Evolutionary conservation across 2,113 vertebrate genomes (phyloP), one percentile per base, ranked within the genome.

Genomic region (Lethenteron camtschaticum): DNA sequence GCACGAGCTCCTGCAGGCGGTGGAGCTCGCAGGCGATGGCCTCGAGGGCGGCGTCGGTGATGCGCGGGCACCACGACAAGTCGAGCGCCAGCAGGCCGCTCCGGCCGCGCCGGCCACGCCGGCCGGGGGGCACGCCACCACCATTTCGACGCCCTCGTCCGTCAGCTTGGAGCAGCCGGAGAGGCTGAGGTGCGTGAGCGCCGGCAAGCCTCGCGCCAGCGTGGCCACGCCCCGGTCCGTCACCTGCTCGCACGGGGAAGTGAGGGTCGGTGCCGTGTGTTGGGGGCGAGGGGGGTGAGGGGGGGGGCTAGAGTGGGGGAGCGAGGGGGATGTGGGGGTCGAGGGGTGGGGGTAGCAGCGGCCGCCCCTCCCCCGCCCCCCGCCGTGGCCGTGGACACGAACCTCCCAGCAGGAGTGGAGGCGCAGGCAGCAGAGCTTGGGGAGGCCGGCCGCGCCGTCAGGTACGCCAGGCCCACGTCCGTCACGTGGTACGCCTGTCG

Each of bases 331-430:
- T 18, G 24, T 2, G 24, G 24, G 24, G 24, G 4, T 3, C 24
- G 24, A 41, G 41, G 60, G 60, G 8, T 10, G 20, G 20, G 60
- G 14, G 60, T 66, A n/a, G 14, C 6, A n/a, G 20, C 14, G 14
- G 20, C 60, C 2, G 60, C 8, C 20, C 14, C 14, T 20, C 60
- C 14, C 14, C 14, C 60, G 14, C 60, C 14, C 7, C 8, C 60
- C 20, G 60, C 14, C 9, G 9, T 14, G 14, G 20, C 60, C 9
- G 14, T 20, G 60, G 60, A n/a, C 60, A 66, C 14, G n/a, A 16
- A 66, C 60, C 20, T 66, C 60, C 60, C 60, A 66, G 60, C 60
- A 66, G 60, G 60, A 66, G 60, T 66, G 60, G 9, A 66, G 20
- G 14, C 10, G 60, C 60, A 66, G 20, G 20, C n/a, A 20, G 60